These are phyloP conservation scores for Andrena camellia DNA, from an alignment of 2,888 invertebrate genomes.

Conservation along the genomic window DNA sequence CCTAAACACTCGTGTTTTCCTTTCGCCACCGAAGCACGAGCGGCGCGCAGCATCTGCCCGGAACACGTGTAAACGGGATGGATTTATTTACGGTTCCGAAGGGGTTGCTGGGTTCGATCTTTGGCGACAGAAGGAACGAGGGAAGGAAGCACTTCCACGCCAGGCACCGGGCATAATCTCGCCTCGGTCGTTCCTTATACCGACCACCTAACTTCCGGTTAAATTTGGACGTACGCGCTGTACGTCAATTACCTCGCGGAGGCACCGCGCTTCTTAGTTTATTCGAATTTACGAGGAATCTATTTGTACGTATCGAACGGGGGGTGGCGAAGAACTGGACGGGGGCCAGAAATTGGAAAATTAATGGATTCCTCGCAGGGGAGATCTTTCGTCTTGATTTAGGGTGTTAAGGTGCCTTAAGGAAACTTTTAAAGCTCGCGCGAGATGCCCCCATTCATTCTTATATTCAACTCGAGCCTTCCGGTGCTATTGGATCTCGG, in stretches of 20 bases:
- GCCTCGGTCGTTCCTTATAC: slow-evolving; percentile 45
- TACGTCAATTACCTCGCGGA: neutral
- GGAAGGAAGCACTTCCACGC: slow-evolving; percentile 49
- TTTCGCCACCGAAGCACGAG: slow-evolving; percentile 36
- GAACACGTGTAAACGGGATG: slow-evolving; percentile 55
- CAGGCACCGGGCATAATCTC: slow-evolving; percentile 58
- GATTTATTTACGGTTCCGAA: slow-evolving; percentile 66
- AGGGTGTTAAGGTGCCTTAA: neutral
- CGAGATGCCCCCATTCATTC: neutral
- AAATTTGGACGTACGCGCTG: slow-evolving; percentile 55
- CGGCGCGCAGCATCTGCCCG: slow-evolving; percentile 49
- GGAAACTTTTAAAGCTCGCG: slow-evolving; percentile 2
- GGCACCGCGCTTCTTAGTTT: neutral
- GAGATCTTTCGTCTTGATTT: slow-evolving; percentile 36
- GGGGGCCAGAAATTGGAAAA: slow-evolving; percentile 26
- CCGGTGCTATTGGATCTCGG: neutral
- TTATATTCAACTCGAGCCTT: neutral
- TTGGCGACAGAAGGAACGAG: slow-evolving; percentile 47
- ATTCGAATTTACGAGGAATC: slow-evolving; percentile 29
- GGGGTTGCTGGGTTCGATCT: slow-evolving; percentile 68
- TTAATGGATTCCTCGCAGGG: slow-evolving; percentile 22
- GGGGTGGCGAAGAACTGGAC: slow-evolving; percentile 1
- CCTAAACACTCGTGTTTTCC: slow-evolving; percentile 55
- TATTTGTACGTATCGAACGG: slow-evolving; percentile 7
- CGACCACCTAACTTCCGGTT: slow-evolving; percentile 57